Evolutionary conservation across 37 sponge, comb jelly and placozoan species (phyloP), one percentile per base, ranked within the genome.

Genomic region (Haliclona indistincta): DNA sequence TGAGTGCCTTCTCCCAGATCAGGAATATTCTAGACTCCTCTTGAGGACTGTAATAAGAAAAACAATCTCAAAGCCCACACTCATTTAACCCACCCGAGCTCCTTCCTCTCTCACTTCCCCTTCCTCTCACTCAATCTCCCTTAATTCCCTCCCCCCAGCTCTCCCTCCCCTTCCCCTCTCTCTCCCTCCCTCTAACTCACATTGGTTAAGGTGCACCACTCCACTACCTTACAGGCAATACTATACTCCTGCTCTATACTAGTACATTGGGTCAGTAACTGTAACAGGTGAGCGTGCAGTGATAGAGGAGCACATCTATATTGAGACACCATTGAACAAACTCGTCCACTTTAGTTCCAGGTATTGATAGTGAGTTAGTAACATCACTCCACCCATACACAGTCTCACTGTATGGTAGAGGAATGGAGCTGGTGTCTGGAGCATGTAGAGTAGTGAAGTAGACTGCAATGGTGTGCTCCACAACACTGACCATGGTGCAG

Each of bases 341-440:
- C 49, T 84, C 76, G 13, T 75, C 66, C 30, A 42, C 54, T 10
- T 38, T 38, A 15, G 71, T 79, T 6, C 88, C 85, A 0, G 93
- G 73, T 4, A 92, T 52, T 2, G 63, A 36, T 10, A 92, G 54
- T 0, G 82, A 69, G n/a, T 52, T 29, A 32, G 69, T 39, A 0
- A 91, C 69, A 20, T 32, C 22, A 19, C 77, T 65, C 91, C 91
- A 91, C 40, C 91, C 91, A 68, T 73, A 85, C 0, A 63, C 76
- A 33, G 13, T 49, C 20, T 54, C 7, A 22, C 78, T 68, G 6
- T 29, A 26, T 5, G 85, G 84, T 13, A 89, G 85, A n/a, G n/a
- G n/a, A n/a, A n/a, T n/a, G n/a, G n/a, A n/a, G n/a, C n/a, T n/a
- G n/a, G n/a, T n/a, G n/a, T n/a, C n/a, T n/a, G n/a, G n/a, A n/a